A percentile compares a stretch with the other conserved stretches of the same genome.
phyloP scores from a whole-genome alignment of 2,113 vertebrate genomes.

The Thalassarche chlororhynchos region DNA sequence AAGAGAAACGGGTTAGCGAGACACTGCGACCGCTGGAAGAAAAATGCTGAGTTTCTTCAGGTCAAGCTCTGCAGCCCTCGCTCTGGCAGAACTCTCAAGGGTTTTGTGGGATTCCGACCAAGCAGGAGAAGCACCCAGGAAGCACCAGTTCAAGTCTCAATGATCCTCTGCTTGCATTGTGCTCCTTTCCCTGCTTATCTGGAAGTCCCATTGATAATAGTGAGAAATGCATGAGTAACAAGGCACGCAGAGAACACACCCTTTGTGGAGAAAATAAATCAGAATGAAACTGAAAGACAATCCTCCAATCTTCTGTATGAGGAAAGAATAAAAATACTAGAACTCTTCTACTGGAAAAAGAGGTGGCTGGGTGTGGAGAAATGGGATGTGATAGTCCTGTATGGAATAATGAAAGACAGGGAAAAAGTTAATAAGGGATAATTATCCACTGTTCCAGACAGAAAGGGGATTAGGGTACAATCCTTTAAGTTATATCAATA shows the following conservation, averaged over 20 bases:
- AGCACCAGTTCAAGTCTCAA: background rate
- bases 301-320: background rate
- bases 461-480: background rate
- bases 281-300: background rate
- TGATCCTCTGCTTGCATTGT: background rate
- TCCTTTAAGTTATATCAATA: background rate
- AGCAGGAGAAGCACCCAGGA: background rate
- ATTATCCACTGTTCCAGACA: background rate
- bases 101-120: background rate
- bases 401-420: background rate
- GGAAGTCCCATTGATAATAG: background rate
- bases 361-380: background rate
- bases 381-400: background rate
- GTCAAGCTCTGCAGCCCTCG: accelerated
- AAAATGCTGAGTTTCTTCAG: background rate
- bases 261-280: background rate
- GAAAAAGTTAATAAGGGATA: background rate
- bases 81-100: background rate
- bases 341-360: background rate
- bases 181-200: background rate
- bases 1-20: background rate
- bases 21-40: background rate
- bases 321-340: background rate
- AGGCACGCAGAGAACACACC: background rate
- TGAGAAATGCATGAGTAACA: background rate